Conservation (phyloP, 2,797 vertebrate species). For the Hoplostethus mediterraneus region DNA sequence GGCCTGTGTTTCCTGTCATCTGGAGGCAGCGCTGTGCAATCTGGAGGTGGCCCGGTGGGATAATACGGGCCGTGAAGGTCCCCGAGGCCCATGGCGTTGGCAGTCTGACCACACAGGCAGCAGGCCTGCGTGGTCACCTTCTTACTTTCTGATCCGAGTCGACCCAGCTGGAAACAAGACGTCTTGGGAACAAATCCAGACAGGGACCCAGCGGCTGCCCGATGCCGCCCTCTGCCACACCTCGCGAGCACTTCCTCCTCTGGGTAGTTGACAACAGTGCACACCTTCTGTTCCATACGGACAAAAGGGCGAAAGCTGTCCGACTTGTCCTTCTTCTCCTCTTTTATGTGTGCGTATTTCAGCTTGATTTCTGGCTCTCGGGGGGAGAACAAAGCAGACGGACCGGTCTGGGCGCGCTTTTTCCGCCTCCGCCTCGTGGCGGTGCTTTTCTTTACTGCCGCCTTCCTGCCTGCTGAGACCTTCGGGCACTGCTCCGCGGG, state of each 20-base stretch:
- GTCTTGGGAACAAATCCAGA: conserved; percentile 76
- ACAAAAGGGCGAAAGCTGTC: conserved; percentile 80
- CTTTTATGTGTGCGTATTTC: conserved; percentile 66
- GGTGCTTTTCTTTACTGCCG: conserved; percentile 6
- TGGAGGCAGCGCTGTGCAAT: conserved; percentile 19
- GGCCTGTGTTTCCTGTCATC: neutral
- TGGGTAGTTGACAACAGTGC: conserved; percentile 82
- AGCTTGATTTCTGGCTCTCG: conserved; percentile 81
- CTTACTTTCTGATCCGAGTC: conserved; percentile 44
- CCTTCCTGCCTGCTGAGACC: conserved; percentile 4
- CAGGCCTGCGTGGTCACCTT: conserved; percentile 59
- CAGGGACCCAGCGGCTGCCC: neutral
- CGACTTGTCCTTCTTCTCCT: conserved; percentile 57
- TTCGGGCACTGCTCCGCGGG: neutral
- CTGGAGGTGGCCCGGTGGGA: conserved; percentile 15
- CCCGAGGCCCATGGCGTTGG: conserved; percentile 78
- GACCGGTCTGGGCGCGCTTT: conserved; percentile 16
- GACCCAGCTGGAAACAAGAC: conserved; percentile 80
- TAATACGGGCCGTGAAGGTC: conserved; percentile 86
- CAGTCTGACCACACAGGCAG: conserved; percentile 80
- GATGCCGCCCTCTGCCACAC: conserved; percentile 25
- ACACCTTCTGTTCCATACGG: conserved; percentile 63
- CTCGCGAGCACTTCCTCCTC: conserved; percentile 69
- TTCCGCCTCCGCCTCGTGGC: conserved; percentile 47
- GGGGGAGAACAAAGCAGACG: conserved; percentile 60